phyloP scores from a whole-genome alignment of 2,888 invertebrate species.

The Seladonia tumulorum region DNA sequence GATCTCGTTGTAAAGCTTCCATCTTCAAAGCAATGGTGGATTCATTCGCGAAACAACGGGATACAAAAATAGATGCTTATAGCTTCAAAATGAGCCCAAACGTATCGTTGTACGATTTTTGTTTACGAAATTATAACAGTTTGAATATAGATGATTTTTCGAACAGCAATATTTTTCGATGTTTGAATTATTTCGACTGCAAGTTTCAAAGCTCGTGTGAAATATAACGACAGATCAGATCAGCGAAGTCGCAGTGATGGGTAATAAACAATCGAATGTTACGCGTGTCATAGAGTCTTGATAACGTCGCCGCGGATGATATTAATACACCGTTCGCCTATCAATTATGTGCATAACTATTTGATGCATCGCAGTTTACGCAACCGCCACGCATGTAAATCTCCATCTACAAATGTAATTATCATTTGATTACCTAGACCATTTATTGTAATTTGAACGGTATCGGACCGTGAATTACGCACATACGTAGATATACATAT shows the following conservation, averaged over 20 bases:
- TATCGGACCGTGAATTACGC: conserved; percentile 21
- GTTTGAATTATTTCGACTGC: no score
- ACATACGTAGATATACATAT: background rate
- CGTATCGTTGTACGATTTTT: no score
- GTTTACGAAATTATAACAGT: no score
- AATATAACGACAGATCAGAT: background rate
- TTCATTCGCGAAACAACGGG: no score
- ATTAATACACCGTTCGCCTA: conserved; percentile 12
- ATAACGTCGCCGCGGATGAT: background rate
- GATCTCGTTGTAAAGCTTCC: no score
- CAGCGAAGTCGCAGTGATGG: background rate
- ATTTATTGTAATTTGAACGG: conserved; percentile 40
- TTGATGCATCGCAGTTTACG: conserved; percentile 34
- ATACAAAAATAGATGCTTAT: no score
- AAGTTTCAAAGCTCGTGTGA: background rate
- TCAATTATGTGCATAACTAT: conserved; percentile 37
- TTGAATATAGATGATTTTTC: no score
- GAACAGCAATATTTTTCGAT: no score
- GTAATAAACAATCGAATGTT: background rate
- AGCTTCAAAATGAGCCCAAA: no score
- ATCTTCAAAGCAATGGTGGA: no score
- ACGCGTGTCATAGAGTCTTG: background rate
- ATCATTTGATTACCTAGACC: conserved; percentile 29
- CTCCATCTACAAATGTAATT: conserved; percentile 38
- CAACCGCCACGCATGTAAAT: conserved; percentile 22